Conservation (phyloP, 2,888 invertebrate species). For the Branchinecta sandiegonensis region DNA sequence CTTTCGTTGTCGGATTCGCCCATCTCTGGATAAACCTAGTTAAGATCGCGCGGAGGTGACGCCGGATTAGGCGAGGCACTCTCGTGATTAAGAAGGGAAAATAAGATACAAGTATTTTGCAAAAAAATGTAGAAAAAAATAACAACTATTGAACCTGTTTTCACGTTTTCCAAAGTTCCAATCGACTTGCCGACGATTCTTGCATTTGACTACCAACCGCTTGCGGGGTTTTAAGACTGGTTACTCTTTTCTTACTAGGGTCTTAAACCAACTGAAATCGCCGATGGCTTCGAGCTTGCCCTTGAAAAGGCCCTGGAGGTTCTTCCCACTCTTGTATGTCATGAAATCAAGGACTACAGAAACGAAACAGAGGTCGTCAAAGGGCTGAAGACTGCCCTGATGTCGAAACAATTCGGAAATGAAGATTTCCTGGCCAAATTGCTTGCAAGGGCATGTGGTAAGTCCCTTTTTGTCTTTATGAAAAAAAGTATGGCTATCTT, state of each 20-base stretch:
- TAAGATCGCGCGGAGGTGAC: too few relatives aligned
- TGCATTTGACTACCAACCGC: too few relatives aligned
- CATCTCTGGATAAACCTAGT: too few relatives aligned
- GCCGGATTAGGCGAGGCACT: too few relatives aligned
- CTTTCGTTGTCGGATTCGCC: too few relatives aligned
- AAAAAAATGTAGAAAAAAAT: too few relatives aligned
- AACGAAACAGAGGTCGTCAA: slow-evolving; percentile 53
- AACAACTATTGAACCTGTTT: too few relatives aligned
- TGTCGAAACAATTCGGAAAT: slow-evolving; percentile 96
- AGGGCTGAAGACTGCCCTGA: slow-evolving; percentile 65
- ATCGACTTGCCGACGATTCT: too few relatives aligned
- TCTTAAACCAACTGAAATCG: slow-evolving; percentile 89
- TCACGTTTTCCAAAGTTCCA: too few relatives aligned
- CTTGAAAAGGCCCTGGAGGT: slow-evolving; percentile 76
- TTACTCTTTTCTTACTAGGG: slow-evolving; percentile 41
- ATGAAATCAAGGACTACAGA: slow-evolving; percentile 53
- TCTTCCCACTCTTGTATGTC: slow-evolving; percentile 61
- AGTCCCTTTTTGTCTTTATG: slow-evolving; percentile 26
- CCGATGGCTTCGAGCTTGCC: slow-evolving; percentile 85
- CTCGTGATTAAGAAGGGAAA: too few relatives aligned
- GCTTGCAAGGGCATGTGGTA: slow-evolving; percentile 66
- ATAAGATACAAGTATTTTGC: too few relatives aligned
- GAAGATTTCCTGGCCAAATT: slow-evolving; percentile 80
- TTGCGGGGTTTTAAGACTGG: background rate
- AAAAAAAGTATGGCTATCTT: too few relatives aligned